Evolutionary conservation across 2,113 vertebrate species (phyloP).

Genomic region (Rattus rattus): DNA sequence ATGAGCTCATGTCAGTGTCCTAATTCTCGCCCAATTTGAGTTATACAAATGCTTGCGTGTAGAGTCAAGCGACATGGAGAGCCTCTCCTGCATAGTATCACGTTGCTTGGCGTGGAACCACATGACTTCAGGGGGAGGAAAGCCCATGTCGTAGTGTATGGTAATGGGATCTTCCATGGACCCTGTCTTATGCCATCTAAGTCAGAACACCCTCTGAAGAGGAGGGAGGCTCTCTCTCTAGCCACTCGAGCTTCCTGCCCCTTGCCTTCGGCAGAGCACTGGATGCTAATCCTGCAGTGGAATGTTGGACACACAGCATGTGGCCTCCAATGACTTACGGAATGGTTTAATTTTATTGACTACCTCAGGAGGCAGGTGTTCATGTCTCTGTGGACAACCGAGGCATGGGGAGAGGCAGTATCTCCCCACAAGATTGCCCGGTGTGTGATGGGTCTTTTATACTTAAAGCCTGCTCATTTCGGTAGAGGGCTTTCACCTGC

Average conservation of each 20-base stretch:
- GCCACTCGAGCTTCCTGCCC: accelerated
- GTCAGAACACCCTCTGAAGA: neutral
- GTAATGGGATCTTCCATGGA: neutral
- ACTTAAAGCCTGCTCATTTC: neutral
- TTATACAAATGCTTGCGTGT: neutral
- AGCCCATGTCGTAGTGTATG: neutral
- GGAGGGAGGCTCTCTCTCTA: neutral
- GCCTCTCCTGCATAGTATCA: neutral
- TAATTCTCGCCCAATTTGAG: neutral
- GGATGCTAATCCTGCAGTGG: neutral
- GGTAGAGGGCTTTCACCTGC: neutral
- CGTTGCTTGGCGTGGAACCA: neutral
- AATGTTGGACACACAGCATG: accelerated
- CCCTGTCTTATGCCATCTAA: neutral
- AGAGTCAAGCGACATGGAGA: neutral
- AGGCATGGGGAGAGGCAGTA: neutral
- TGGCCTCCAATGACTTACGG: accelerated
- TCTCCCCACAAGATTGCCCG: neutral
- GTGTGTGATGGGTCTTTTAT: neutral
- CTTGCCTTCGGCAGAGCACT: neutral
- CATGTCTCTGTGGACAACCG: neutral
- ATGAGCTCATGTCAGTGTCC: neutral
- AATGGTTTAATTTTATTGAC: neutral
- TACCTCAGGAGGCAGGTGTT: neutral
- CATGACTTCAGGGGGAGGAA: neutral